These are phyloP conservation scores for Cepaea nemoralis DNA, from an alignment of 1,140 invertebrate species.

Conservation along the genomic window DNA sequence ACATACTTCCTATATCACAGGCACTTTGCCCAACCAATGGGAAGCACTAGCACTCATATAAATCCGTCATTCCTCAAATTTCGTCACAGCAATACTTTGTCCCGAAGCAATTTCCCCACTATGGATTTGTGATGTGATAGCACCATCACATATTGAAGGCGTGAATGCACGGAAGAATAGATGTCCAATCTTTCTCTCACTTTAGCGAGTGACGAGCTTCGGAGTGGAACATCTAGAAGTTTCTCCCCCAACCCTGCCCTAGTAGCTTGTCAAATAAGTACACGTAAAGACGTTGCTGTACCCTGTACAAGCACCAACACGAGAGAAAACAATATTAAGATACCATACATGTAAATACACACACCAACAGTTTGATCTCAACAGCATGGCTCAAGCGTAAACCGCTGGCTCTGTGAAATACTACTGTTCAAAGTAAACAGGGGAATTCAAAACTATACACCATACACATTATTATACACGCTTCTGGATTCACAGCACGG, in stretches of 20 bases:
- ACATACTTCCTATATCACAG: not conserved
- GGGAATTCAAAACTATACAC: not conserved
- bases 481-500: not conserved
- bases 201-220: not conserved
- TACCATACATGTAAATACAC: not conserved
- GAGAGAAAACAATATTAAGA: not conserved
- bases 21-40: not conserved
- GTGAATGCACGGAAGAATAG: no score
- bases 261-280: no score
- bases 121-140: no score
- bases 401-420: not conserved
- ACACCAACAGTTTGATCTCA: not conserved
- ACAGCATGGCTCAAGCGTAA: not conserved
- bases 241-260: not conserved
- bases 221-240: no score
- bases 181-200: not conserved
- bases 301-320: slow-evolving; percentile 7
- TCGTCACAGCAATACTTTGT: no score
- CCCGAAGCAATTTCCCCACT: no score
- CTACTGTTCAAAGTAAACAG: not conserved
- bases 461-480: no score
- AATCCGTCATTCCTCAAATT: not conserved
- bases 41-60: not conserved
- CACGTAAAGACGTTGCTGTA: no score
- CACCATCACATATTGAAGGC: no score